These are phyloP conservation scores for Muscina levida DNA, from an alignment of 2,888 invertebrate species.

Conservation along the genomic window DNA sequence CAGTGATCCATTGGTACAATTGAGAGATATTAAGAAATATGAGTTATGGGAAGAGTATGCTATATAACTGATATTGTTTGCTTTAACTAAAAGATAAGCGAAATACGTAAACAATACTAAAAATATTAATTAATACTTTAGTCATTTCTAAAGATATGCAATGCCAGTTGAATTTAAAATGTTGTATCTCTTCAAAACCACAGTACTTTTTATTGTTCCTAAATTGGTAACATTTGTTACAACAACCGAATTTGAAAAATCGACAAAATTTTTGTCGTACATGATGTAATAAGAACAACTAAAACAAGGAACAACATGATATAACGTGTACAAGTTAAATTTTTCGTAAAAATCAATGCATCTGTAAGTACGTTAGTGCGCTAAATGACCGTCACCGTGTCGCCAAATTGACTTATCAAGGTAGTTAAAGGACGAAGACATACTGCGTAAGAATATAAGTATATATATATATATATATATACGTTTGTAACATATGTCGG, in stretches of 20 bases:
- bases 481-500: no score
- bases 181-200: no score
- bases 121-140: no score
- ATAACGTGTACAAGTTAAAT: constrained; percentile 45
- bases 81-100: no score
- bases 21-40: no score
- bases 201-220: constrained; percentile 37
- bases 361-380: neutral
- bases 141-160: no score
- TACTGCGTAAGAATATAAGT: no score
- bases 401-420: constrained; percentile 16
- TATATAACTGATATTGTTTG: no score
- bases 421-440: constrained; percentile 10
- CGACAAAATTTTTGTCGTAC: constrained; percentile 19
- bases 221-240: constrained; percentile 35
- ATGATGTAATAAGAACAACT: constrained; percentile 23
- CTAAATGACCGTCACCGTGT: constrained; percentile 29
- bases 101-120: no score
- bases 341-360: constrained; percentile 6
- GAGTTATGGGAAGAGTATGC: no score
- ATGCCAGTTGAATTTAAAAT: no score
- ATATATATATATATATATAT: no score
- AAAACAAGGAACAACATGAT: constrained; percentile 8
- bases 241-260: neutral
- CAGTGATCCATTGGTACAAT: constrained; percentile 47